These are phyloP conservation scores for Dromiciops gliroides DNA, from an alignment of 2,113 vertebrate species.

Conservation along the genomic window DNA sequence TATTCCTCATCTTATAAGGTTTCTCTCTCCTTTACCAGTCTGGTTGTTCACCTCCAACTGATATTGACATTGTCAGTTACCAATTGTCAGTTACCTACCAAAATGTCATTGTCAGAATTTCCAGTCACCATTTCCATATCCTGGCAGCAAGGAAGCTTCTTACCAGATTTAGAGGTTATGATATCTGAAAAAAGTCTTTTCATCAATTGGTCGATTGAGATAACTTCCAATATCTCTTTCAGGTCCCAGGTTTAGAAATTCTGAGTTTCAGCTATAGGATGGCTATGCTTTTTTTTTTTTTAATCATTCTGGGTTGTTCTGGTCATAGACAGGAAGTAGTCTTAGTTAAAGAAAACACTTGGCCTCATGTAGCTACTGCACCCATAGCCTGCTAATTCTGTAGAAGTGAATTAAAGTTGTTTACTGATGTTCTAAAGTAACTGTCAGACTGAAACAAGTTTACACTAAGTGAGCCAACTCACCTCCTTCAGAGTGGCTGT, in stretches of 20 bases:
- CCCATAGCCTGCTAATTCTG: conserved; percentile 62
- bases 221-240: not conserved
- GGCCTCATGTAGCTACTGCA: conserved; percentile 69
- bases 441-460: conserved; percentile 64
- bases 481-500: conserved; percentile 72
- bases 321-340: conserved; percentile 73
- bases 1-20: not conserved
- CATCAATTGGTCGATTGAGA: conserved; percentile 17
- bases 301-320: conserved; percentile 46
- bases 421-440: conserved; percentile 78
- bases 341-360: conserved; percentile 76
- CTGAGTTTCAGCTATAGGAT: conserved; percentile 43
- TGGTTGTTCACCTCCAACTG: conserved; percentile 3
- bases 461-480: conserved; percentile 61
- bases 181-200: conserved; percentile 34
- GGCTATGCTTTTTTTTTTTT: conserved; percentile 46
- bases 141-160: conserved; percentile 55
- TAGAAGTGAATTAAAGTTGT: conserved; percentile 76
- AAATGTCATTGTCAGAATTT: conserved; percentile 57
- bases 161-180: conserved; percentile 44
- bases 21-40: not conserved
- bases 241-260: not conserved
- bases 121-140: conserved; percentile 45
- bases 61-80: conserved; percentile 54
- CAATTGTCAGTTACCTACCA: no score